phyloP scores from a whole-genome alignment of 1,140 invertebrate species.

The Thaumetopoea pityocampa region DNA sequence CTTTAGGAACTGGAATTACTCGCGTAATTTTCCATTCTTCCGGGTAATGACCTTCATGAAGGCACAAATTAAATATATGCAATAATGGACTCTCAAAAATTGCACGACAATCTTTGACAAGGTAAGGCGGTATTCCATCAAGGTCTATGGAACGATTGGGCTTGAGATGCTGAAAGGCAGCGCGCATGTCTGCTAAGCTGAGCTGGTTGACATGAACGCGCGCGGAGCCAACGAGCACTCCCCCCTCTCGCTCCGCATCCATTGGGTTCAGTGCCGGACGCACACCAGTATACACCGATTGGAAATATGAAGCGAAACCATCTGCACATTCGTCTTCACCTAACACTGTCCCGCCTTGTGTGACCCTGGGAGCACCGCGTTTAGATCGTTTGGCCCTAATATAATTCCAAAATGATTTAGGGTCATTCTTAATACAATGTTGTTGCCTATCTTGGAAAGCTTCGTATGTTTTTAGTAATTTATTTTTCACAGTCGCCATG shows the following conservation, averaged over 20 bases:
- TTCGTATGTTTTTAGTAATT: neutral
- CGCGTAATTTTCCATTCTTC: too few species aligned
- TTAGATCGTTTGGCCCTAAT: neutral
- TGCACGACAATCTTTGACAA: too few species aligned
- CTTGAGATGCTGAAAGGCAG: neutral
- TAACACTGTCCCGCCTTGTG: neutral
- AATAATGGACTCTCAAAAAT: too few species aligned
- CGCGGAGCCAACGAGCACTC: neutral
- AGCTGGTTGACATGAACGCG: neutral
- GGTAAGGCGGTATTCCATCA: too few species aligned
- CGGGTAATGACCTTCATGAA: too few species aligned
- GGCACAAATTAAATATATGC: too few species aligned
- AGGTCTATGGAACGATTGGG: too few species aligned
- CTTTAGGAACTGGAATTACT: too few species aligned
- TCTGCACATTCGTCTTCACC: neutral
- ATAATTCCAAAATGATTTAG: neutral
- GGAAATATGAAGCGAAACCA: constrained; percentile 1
- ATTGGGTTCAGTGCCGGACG: neutral
- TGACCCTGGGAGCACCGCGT: neutral
- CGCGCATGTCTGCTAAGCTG: neutral
- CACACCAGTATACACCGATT: neutral
- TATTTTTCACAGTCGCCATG: neutral
- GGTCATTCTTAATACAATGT: neutral
- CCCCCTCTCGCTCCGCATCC: neutral
- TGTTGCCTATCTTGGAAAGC: neutral